Evolutionary conservation across 2,113 vertebrate species (phyloP).

Genomic region (Pelmatolapia mariae): DNA sequence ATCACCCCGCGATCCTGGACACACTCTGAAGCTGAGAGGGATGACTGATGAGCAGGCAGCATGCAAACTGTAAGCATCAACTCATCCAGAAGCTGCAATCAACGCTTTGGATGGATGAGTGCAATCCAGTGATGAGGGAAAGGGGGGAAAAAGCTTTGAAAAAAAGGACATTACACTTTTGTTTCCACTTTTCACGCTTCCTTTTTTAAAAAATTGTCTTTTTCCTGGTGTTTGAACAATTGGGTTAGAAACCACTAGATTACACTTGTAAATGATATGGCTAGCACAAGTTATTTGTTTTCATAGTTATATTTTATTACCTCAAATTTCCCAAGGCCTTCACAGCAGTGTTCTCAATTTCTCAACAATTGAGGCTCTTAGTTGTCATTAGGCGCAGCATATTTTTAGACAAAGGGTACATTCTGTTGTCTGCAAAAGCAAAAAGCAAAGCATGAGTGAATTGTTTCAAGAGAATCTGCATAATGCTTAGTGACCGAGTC

Average conservation of each 20-base stretch:
- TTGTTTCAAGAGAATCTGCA: conserved; percentile 48
- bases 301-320: conserved; percentile 3
- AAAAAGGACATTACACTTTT: not conserved
- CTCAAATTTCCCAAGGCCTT: not conserved
- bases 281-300: not conserved
- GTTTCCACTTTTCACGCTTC: not conserved
- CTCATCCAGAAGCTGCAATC: conserved; percentile 43
- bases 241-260: not conserved
- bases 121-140: conserved; percentile 19
- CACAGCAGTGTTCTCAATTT: conserved; percentile 11
- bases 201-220: not conserved
- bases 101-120: conserved; percentile 19
- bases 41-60: conserved; percentile 36
- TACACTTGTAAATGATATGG: conserved; percentile 4
- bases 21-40: conserved; percentile 29
- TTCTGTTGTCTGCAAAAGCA: conserved; percentile 35
- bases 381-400: conserved; percentile 1
- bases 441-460: conserved; percentile 43
- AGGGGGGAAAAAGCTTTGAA: not conserved
- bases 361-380: not conserved
- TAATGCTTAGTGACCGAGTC: conserved; percentile 53
- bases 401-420: conserved; percentile 35
- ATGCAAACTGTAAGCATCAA: not conserved
- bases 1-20: conserved; percentile 50
- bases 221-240: not conserved